Evolutionary conservation across 2,888 invertebrate genomes (phyloP).

Genomic region (Hyppa rectilinea): DNA sequence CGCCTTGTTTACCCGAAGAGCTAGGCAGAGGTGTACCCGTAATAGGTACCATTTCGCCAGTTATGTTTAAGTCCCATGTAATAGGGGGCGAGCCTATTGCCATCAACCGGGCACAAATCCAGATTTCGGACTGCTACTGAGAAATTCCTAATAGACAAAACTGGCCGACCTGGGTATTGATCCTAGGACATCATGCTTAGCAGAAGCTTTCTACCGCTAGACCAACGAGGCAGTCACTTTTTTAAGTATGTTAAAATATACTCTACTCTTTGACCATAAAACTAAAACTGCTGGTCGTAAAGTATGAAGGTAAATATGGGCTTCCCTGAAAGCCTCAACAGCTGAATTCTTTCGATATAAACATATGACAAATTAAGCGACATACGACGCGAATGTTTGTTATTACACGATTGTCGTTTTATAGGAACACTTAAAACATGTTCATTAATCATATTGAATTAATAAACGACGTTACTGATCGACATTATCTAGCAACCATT

Average conservation of each 20-base stretch:
- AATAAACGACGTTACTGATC: not conserved
- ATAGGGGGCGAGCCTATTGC: too few species aligned
- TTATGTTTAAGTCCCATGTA: too few species aligned
- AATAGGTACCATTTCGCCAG: too few species aligned
- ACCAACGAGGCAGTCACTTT: too few species aligned
- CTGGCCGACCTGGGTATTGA: too few species aligned
- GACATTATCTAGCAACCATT: not conserved
- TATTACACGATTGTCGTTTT: not conserved
- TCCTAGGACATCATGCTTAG: too few species aligned
- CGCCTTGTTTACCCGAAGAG: too few species aligned
- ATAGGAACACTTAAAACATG: not conserved
- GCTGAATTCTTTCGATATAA: not conserved
- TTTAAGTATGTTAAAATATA: not conserved
- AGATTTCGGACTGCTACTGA: too few species aligned
- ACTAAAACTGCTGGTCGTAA: not conserved
- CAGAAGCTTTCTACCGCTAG: too few species aligned
- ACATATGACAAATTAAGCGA: not conserved
- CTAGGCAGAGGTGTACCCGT: too few species aligned
- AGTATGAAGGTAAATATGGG: not conserved
- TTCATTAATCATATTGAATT: constrained; percentile 19
- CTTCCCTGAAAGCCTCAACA: not conserved
- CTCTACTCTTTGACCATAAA: not conserved
- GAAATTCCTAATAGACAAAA: too few species aligned
- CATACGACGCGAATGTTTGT: not conserved
- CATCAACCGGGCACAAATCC: too few species aligned